Conservation (phyloP, 2,113 vertebrate genomes). For the Chloropsis hardwickii region DNA sequence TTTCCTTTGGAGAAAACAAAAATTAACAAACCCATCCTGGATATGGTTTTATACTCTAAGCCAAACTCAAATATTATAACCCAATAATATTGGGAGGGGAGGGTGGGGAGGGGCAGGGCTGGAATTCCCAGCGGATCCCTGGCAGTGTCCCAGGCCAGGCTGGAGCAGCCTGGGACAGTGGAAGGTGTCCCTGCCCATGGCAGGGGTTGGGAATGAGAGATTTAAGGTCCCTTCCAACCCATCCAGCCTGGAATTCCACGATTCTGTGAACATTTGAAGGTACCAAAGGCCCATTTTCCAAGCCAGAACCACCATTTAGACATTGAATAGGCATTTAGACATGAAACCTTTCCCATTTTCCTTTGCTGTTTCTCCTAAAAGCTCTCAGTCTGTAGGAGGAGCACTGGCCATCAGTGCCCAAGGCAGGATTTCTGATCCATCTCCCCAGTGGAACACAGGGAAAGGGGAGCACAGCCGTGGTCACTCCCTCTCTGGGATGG, state of each 20-base stretch:
- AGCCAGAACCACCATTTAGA: background rate
- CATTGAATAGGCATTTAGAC: background rate
- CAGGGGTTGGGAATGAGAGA: background rate
- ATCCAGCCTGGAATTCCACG: background rate
- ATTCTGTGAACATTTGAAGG: background rate
- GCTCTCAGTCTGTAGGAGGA: no score
- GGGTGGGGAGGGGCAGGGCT: background rate
- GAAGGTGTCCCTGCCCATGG: background rate
- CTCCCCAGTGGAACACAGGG: fast-evolving
- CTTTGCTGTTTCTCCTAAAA: background rate
- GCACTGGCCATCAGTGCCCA: fast-evolving
- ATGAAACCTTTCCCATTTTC: background rate
- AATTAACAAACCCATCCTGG: background rate
- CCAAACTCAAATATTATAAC: background rate
- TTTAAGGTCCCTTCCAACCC: background rate
- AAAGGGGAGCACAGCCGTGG: background rate
- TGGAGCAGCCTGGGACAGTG: background rate
- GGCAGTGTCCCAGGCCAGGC: background rate
- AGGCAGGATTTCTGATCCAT: background rate
- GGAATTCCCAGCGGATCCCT: background rate
- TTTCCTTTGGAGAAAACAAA: background rate
- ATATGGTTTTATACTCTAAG: background rate
- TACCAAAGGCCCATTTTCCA: background rate
- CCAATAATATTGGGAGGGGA: background rate
- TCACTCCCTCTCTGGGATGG: background rate